Evolutionary conservation across 2,888 invertebrate genomes (phyloP).

Genomic region (Creontiades dilutus): DNA sequence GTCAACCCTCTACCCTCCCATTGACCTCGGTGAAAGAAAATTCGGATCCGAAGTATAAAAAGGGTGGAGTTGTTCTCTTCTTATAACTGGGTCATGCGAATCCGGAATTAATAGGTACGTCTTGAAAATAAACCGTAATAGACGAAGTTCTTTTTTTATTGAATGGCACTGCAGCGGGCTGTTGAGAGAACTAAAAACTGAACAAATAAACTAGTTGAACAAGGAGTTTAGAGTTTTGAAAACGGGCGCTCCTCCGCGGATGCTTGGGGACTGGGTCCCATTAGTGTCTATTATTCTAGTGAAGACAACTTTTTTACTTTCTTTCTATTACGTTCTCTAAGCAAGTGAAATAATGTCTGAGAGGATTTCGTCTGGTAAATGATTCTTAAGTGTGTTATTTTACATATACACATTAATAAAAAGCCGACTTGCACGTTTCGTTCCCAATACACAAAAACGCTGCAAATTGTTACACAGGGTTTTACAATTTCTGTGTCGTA

Average conservation of each 20-base stretch:
- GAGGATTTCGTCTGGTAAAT: not conserved
- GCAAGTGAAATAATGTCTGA: not conserved
- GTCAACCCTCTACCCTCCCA: not conserved
- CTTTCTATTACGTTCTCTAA: not conserved
- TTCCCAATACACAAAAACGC: too few species aligned
- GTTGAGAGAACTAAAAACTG: not conserved
- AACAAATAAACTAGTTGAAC: slow-evolving; percentile 16
- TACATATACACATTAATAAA: too few species aligned
- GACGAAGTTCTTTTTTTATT: not conserved
- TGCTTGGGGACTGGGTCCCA: not conserved
- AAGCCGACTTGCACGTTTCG: too few species aligned
- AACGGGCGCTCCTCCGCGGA: not conserved
- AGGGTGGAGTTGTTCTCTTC: not conserved
- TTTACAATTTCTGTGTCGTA: too few species aligned
- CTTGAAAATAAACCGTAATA: slow-evolving; percentile 1
- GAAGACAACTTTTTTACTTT: not conserved
- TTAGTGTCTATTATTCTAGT: not conserved
- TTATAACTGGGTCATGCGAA: slow-evolving; percentile 21
- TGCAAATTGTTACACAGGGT: too few species aligned
- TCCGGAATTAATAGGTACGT: slow-evolving; percentile 10
- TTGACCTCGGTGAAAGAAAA: not conserved
- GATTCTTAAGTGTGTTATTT: too few species aligned
- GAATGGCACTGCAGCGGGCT: slow-evolving; percentile 19
- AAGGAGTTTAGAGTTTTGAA: not conserved
- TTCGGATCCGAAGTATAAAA: not conserved